Evolutionary conservation across 2,797 vertebrate genomes (phyloP).

Genomic region (Telmatherina bonti): DNA sequence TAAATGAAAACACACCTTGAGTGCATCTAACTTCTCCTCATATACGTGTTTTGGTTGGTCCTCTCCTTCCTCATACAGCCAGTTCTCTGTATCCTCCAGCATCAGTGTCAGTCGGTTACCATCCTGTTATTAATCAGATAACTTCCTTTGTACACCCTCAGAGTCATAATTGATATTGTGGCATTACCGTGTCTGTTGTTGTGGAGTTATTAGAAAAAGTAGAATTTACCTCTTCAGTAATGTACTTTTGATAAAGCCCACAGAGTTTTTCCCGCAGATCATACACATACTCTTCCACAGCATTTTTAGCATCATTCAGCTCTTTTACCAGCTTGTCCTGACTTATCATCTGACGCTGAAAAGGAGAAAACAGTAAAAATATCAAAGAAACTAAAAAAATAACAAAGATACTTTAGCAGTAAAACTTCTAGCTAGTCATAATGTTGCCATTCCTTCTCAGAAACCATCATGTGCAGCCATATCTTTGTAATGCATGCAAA

Average conservation of each 20-base stretch:
- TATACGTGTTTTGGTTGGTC: slow-evolving; percentile 94
- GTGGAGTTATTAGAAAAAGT: slow-evolving; percentile 14
- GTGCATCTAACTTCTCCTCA: slow-evolving; percentile 91
- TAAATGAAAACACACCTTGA: slow-evolving; percentile 79
- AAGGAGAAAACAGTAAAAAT: slow-evolving; percentile 5
- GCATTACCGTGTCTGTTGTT: not conserved
- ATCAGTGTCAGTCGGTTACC: slow-evolving; percentile 87
- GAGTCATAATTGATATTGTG: not conserved
- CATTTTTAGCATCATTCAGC: slow-evolving; percentile 93
- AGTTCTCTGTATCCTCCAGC: slow-evolving; percentile 94
- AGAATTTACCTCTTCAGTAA: slow-evolving; percentile 88
- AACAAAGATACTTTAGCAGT: not conserved
- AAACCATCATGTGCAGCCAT: too few relatives aligned
- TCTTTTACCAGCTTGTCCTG: slow-evolving; percentile 97
- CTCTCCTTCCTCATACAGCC: slow-evolving; percentile 97
- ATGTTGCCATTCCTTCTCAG: too few relatives aligned
- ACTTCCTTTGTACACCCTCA: not conserved
- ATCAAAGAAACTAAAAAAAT: not conserved
- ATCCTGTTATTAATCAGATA: slow-evolving; percentile 79
- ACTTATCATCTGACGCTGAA: slow-evolving; percentile 92
- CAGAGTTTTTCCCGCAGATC: slow-evolving; percentile 92
- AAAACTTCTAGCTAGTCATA: not conserved
- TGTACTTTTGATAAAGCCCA: slow-evolving; percentile 89
- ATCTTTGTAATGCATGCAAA: too few relatives aligned
- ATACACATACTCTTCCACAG: slow-evolving; percentile 95